Evolutionary conservation across 2,888 invertebrate genomes (phyloP), one percentile per base, ranked within the genome.

Genomic region (Limnephilus auricula): DNA sequence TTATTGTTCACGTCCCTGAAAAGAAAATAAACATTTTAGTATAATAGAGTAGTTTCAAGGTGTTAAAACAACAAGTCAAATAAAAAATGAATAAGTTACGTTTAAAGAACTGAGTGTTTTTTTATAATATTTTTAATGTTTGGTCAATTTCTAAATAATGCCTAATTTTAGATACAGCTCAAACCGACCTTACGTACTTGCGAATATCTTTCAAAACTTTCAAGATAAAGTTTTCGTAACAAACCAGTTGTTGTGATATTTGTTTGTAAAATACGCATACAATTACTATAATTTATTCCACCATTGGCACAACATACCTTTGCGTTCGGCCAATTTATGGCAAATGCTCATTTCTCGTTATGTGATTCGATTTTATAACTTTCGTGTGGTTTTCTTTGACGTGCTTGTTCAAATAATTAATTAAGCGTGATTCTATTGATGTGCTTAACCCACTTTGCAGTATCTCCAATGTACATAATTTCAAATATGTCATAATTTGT

Each of bases 1-100:
- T 95, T 96, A 93, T 95, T 96, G 93, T 95, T 96, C 90, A 95
- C 94, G 93, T 95, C 95, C 94, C 95, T 95, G 91, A 31, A 91
- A 90, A 78, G n/a, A n/a, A 32, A n/a, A 65, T 9, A 65, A 80
- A 80, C 15, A 32, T 32, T 31, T 31, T 31, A 18, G 3, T 79
- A 31, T n/a, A 50, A 50, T 50, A 50, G 15, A 40, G 45, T 45
- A 34, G 34, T 45, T 15, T 45, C 45, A 13, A 15, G 3, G 45
- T 45, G 5, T 50, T 15, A 18, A 50, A 50, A 50, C 50, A 0
- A 18, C 1, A 15, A 50, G 4, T 45, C 0, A 3, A 45, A 45
- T 25, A 65, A 6, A n/a, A 65, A 65, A 25, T 65, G 6, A 65
- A 25, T 65, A 65, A 6, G 0, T 9, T 2, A 12, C 40, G 0